Evolutionary conservation across 2,888 invertebrate genomes (phyloP).

Genomic region (Chloromyia formosa): DNA sequence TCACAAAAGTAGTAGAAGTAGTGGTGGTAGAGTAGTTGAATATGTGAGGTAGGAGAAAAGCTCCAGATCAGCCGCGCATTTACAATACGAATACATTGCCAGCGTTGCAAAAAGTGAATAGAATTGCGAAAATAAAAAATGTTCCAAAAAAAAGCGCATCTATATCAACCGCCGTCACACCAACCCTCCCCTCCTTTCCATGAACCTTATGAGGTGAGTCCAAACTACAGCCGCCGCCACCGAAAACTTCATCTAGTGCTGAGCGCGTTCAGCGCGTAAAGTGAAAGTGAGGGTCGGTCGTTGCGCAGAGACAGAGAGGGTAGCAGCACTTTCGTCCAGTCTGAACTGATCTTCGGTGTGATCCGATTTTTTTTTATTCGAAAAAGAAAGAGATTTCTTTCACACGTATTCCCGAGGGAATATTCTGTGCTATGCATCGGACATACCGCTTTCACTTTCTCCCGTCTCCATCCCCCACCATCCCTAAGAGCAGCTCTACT

Average conservation of each 20-base stretch:
- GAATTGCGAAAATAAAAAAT: conserved; percentile 18
- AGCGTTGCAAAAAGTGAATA: conserved; percentile 1
- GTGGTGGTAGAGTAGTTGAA: not conserved
- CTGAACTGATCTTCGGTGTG: not conserved
- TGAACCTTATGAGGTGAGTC: not conserved
- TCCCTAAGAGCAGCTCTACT: too few species aligned
- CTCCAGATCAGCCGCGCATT: not conserved
- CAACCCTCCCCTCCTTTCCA: not conserved
- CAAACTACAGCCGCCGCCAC: not conserved
- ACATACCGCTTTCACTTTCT: too few species aligned
- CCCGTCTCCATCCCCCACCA: too few species aligned
- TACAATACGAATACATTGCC: not conserved
- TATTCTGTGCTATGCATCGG: too few species aligned
- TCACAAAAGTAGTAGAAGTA: not conserved
- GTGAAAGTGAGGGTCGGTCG: too few species aligned
- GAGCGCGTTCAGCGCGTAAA: not conserved
- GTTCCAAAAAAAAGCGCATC: conserved; percentile 47
- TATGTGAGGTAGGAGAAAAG: conserved; percentile 8
- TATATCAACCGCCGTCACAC: not conserved
- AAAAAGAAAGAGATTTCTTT: not conserved
- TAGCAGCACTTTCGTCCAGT: too few species aligned
- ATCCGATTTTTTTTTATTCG: not conserved
- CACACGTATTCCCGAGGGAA: too few species aligned
- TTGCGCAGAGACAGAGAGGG: too few species aligned
- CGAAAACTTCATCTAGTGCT: not conserved